A percentile compares a stretch with the other conserved stretches of the same genome.
Conservation (phyloP, 1,140 invertebrate species). For the Lasioglossum albipes region DNA sequence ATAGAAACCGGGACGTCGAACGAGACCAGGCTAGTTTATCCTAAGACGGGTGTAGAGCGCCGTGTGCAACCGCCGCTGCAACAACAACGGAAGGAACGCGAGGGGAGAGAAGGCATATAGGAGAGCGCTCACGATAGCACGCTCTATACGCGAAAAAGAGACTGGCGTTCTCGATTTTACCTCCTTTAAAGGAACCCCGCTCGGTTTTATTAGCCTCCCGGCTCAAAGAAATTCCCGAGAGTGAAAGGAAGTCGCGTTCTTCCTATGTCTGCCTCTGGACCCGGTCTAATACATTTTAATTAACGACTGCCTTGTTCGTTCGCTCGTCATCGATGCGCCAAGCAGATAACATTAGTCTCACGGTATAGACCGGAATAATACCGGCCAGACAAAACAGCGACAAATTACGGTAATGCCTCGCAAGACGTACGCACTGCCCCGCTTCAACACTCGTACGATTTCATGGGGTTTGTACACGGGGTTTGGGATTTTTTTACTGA, state of each 20-base stretch:
- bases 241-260: conserved; percentile 41
- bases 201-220: conserved; percentile 19
- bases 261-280: not conserved
- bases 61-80: conserved; percentile 1
- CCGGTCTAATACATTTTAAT: conserved; percentile 21
- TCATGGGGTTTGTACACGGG: too few species aligned
- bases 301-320: conserved; percentile 6
- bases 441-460: too few species aligned
- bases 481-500: too few species aligned
- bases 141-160: conserved; percentile 33
- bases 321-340: conserved; percentile 5
- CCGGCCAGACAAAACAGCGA: not conserved
- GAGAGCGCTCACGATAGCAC: not conserved
- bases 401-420: not conserved
- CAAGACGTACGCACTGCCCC: too few species aligned
- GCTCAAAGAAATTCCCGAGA: conserved; percentile 32
- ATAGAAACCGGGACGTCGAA: conserved; percentile 26
- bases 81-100: not conserved
- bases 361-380: not conserved
- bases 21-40: conserved; percentile 45
- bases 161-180: conserved; percentile 45
- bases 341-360: not conserved
- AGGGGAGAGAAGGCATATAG: not conserved
- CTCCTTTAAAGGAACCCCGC: conserved; percentile 33
- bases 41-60: conserved; percentile 20